phyloP scores from a whole-genome alignment of 2,888 invertebrate species.

The Tetragnatha montana region DNA sequence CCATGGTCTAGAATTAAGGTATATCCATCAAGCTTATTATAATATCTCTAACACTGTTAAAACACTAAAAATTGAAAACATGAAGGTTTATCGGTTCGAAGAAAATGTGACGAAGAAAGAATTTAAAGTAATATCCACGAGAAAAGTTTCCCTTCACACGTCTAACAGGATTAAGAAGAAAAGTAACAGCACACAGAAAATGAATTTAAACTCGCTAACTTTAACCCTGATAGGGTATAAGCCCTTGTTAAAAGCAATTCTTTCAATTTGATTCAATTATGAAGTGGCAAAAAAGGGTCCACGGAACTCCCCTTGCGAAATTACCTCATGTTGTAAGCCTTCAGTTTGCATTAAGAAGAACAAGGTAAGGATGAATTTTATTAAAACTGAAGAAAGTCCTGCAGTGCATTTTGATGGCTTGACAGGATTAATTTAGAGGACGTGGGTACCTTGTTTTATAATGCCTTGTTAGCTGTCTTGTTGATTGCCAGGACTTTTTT shows the following conservation, averaged over 20 bases:
- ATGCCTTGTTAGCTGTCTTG: neutral
- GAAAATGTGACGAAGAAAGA: too few relatives aligned
- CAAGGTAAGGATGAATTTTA: slow-evolving; percentile 31
- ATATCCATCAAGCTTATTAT: too few relatives aligned
- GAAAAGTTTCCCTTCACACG: neutral
- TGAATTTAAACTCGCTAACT: slow-evolving; percentile 28
- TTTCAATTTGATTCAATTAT: slow-evolving; percentile 30
- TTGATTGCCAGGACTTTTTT: neutral
- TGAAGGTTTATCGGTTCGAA: too few relatives aligned
- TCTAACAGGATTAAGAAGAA: slow-evolving; percentile 19
- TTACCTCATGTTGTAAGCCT: neutral
- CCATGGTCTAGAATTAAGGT: too few relatives aligned
- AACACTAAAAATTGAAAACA: too few relatives aligned
- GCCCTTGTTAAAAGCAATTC: slow-evolving; percentile 54
- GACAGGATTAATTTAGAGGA: neutral
- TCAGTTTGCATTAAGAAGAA: slow-evolving; percentile 34
- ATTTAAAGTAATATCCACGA: neutral
- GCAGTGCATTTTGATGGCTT: neutral
- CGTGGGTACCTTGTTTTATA: neutral
- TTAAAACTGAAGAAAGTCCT: slow-evolving; percentile 5
- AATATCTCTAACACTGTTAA: too few relatives aligned
- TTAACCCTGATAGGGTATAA: slow-evolving; percentile 22
- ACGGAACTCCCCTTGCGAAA: neutral
- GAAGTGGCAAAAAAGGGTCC: neutral
- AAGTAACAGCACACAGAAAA: slow-evolving; percentile 18